Conservation (phyloP, 2,797 vertebrate genomes). For the Synanceia verrucosa region DNA sequence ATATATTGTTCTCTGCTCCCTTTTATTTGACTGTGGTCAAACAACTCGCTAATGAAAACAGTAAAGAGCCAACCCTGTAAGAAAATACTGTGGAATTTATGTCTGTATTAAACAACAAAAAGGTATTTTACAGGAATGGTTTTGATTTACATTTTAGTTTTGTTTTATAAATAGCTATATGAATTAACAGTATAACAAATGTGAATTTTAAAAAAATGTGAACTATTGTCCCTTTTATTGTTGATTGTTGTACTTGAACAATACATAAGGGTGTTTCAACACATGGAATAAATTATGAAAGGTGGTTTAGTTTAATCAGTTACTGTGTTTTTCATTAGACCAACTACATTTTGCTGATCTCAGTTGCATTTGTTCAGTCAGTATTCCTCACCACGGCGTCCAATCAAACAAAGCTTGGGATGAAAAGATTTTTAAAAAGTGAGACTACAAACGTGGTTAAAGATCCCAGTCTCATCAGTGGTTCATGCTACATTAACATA, state of each 20-base stretch:
- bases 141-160: slow-evolving; percentile 75
- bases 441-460: slow-evolving; percentile 28
- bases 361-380: slow-evolving; percentile 69
- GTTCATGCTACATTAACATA: slow-evolving; percentile 49
- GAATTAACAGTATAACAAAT: slow-evolving; percentile 85
- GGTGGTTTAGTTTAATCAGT: slow-evolving; percentile 73
- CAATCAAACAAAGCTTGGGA: slow-evolving; percentile 35
- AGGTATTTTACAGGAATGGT: slow-evolving; percentile 81
- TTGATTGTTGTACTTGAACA: slow-evolving; percentile 86
- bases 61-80: slow-evolving; percentile 67
- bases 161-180: slow-evolving; percentile 85
- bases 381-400: slow-evolving; percentile 67
- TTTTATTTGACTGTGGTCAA: slow-evolving; percentile 67
- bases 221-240: slow-evolving; percentile 84
- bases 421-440: slow-evolving; percentile 45
- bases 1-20: slow-evolving; percentile 46
- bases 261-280: slow-evolving; percentile 82
- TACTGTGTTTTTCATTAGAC: slow-evolving; percentile 75
- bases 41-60: slow-evolving; percentile 61
- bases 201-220: slow-evolving; percentile 85
- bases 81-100: slow-evolving; percentile 75
- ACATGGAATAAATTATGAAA: slow-evolving; percentile 83
- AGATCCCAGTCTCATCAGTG: slow-evolving; percentile 51
- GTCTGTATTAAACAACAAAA: slow-evolving; percentile 79
- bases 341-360: slow-evolving; percentile 54